Base-by-base conservation (phyloP, 2,113 vertebrate species). In the Elanus axillaris region DNA sequence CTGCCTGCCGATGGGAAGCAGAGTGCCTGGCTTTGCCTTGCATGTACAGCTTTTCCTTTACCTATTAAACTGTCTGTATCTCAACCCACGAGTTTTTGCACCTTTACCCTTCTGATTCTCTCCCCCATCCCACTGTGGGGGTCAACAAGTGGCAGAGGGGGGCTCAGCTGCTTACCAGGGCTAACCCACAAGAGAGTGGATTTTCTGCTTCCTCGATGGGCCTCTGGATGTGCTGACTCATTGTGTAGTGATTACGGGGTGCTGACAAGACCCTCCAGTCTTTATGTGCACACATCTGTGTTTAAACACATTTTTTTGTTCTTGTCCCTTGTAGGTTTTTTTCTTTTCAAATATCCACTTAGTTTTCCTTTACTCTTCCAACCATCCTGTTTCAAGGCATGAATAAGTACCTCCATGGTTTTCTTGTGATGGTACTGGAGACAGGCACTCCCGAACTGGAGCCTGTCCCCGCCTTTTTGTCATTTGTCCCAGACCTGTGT, bases 91-190 rank as follows among this genome's bases (percentile, higher is more conserved):
- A 47, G 63, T 34, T 69, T 48, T 34, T 3, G 3, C 43, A 32
- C 78, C 6, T 47, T 68, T 36, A 38, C 52, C 31, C 42, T 38
- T 36, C 50, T 32, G 8, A 45, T 26, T 6, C 27, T 32, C 52
- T 56, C 16, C 34, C 42, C 27, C 17, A 27, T 13, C 10, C 29
- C 23, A 11, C 56, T 62, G 31, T 5, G 8, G 13, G 12, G 4
- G 7, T 19, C 12, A 52, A 19, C 1, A 3, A 50, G 66, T 1
- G 1, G 56, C 45, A 21, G 23, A 10, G 4, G 31, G 15, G 20
- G 26, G 25, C 56, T 62, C 47, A 43, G 45, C 55, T 34, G 36
- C 29, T 53, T n/a, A 62, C 17, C 17, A 2, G 0, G 68, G 32
- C 36, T 13, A 34, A 34, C 43, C n/a, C 59, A 32, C 40, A 74